phyloP scores from a whole-genome alignment of 2,888 invertebrate genomes.

The Allacma fusca region DNA sequence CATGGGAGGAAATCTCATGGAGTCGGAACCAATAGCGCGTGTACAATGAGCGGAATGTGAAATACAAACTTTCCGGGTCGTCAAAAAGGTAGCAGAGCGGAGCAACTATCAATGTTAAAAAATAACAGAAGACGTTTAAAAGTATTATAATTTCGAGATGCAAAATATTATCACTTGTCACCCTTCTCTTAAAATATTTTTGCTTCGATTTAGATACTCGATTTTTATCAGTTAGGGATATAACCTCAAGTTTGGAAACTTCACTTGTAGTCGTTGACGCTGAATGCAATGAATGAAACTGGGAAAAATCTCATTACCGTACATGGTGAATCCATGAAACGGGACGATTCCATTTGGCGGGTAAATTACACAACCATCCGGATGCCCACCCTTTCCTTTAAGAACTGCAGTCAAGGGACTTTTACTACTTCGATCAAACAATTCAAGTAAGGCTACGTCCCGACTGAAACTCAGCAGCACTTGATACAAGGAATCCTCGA shows the following conservation, averaged over 20 bases:
- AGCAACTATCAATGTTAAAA: constrained; percentile 76
- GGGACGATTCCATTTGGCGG: constrained; percentile 96
- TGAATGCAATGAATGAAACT: too few relatives aligned
- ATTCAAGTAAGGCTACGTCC: constrained; percentile 80
- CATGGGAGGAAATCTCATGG: constrained; percentile 90
- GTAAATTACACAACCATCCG: constrained; percentile 78
- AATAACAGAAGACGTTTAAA: too few relatives aligned
- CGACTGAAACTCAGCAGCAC: constrained; percentile 90
- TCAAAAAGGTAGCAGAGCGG: constrained; percentile 94
- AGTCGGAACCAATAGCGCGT: constrained; percentile 89
- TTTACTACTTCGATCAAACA: constrained; percentile 70
- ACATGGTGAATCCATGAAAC: constrained; percentile 97
- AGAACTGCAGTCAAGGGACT: constrained; percentile 78
- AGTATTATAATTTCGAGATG: too few relatives aligned
- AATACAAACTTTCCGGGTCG: constrained; percentile 86
- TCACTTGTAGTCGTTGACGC: too few relatives aligned
- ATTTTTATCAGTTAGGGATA: too few relatives aligned
- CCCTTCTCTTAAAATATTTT: too few relatives aligned
- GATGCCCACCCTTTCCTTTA: constrained; percentile 72
- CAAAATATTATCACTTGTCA: too few relatives aligned
- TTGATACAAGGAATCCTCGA: constrained; percentile 94
- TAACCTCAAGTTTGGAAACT: too few relatives aligned
- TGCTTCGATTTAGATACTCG: too few relatives aligned
- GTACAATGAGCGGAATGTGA: constrained; percentile 90
- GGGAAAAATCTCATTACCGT: constrained; percentile 71